Base-by-base conservation (phyloP, 2,888 invertebrate genomes). In the Nemapogon koenigi region DNA sequence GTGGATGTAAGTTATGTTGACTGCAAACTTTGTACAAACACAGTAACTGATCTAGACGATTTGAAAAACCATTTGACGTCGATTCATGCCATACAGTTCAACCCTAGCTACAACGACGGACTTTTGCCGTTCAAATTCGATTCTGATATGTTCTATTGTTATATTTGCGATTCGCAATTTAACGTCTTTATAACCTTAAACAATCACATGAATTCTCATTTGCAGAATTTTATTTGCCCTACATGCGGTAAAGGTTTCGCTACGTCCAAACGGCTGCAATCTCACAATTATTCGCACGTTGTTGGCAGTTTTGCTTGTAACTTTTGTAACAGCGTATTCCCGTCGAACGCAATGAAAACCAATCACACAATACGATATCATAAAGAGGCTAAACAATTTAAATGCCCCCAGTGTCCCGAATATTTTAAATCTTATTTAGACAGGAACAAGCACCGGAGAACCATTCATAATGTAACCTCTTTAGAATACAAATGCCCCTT, bases 241-340 rank as follows among this genome's bases (percentile, higher is more conserved):
- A 57, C 57, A 2, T 81, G 81, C 41, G 81, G 80, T 0, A 80
- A 79, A 47, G 69, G 66, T 2, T 81, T 63, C 47, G 64, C 72
- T 1, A 61, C 60, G 11, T 57, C 58, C n/a, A 60, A 69, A 4
- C 71, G 72, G 29, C 55, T 78, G 18, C 55, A 63, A 29, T 56
- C 70, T 13, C 81, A 81, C 41, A 55, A 62, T 22, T 52, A 58
- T 18, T 48, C 53, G 35, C 81, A 81, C 42, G 58, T 67, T 28
- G 50, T 55, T 2, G 64, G 71, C 1, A 53, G 62, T 16, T 73
- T 67, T 39, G 47, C 53, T 6, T 81, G 81, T 45, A 41, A 64
- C 0, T 66, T 71, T 42, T 81, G 81, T 46, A 59, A 61, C 29
- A 51, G 56, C 8, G 52, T 67, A 1, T 78, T 79, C 41, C 41